A percentile compares a stretch with the other conserved stretches of the same genome.
These are phyloP conservation scores for Odocoileus virginianus DNA, from an alignment of 2,113 vertebrate genomes.

Conservation along the genomic window DNA sequence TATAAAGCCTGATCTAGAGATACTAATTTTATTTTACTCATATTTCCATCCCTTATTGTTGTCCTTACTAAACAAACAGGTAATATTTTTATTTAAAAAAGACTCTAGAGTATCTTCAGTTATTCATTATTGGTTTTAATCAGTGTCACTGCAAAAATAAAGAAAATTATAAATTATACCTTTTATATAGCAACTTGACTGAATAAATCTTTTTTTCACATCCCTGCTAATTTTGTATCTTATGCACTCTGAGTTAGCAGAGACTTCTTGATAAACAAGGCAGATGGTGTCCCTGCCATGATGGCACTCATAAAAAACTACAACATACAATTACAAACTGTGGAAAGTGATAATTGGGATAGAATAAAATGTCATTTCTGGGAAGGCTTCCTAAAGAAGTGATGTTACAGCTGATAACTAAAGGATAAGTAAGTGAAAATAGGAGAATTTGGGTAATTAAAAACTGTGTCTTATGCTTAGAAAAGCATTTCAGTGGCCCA, in stretches of 20 bases:
- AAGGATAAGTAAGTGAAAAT: background rate
- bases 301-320: background rate
- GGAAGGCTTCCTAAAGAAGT: background rate
- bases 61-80: background rate
- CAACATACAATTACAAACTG: background rate
- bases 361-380: background rate
- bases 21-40: background rate
- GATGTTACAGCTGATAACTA: background rate
- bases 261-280: background rate
- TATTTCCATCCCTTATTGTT: background rate
- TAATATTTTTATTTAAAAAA: background rate
- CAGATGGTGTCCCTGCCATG: background rate
- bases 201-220: background rate
- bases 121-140: conserved; percentile 36
- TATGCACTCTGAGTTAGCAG: background rate
- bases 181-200: background rate
- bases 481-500: background rate
- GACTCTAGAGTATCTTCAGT: background rate
- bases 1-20: background rate
- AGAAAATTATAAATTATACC: background rate
- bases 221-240: background rate
- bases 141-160: background rate
- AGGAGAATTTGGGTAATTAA: background rate
- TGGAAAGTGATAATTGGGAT: background rate
- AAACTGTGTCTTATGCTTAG: background rate